Evolutionary conservation across 2,888 invertebrate species (phyloP).

Genomic region (Xestia sexstrigata): DNA sequence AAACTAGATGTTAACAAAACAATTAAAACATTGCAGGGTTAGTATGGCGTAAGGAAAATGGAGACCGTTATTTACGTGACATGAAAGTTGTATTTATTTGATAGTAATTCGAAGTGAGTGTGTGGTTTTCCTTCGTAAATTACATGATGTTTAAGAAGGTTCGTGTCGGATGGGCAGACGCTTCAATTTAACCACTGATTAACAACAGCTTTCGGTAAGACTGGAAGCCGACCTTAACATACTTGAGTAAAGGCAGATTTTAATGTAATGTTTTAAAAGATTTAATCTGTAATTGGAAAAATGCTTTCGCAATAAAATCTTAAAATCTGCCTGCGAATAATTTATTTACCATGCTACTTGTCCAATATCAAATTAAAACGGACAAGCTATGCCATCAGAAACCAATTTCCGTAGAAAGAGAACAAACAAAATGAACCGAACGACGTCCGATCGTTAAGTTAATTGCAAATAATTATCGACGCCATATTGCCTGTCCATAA

Average conservation of each 20-base stretch:
- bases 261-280: not conserved
- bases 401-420: slow-evolving; percentile 18
- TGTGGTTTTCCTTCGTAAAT: not conserved
- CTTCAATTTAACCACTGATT: not conserved
- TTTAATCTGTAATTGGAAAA: not conserved
- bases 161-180: not conserved
- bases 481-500: slow-evolving; percentile 57
- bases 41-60: slow-evolving; percentile 16
- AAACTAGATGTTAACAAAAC: too few species aligned
- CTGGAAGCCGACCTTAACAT: not conserved
- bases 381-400: slow-evolving; percentile 17
- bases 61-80: slow-evolving; percentile 26
- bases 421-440: slow-evolving; percentile 32
- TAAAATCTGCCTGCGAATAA: not conserved
- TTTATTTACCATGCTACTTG: not conserved
- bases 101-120: slow-evolving; percentile 2
- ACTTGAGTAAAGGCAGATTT: not conserved
- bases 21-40: slow-evolving; percentile 18
- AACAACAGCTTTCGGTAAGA: not conserved
- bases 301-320: not conserved
- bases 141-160: not conserved
- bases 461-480: slow-evolving; percentile 59
- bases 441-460: slow-evolving; percentile 48
- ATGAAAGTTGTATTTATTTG: slow-evolving; percentile 38
- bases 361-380: slow-evolving; percentile 4